These are phyloP conservation scores for Platycheirus albimanus DNA, from an alignment of 2,888 invertebrate genomes.

Conservation along the genomic window DNA sequence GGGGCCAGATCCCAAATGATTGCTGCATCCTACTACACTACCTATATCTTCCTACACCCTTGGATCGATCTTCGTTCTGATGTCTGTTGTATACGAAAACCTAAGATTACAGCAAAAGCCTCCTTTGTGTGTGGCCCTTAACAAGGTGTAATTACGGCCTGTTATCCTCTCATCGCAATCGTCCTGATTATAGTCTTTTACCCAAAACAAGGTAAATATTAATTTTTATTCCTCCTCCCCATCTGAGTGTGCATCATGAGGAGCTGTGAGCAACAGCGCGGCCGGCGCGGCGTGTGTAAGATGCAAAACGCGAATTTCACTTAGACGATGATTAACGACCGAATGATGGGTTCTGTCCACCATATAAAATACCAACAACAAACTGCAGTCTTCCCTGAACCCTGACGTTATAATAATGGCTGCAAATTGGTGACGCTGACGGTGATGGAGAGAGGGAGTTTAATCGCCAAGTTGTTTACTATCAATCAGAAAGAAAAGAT, in stretches of 20 bases:
- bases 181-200: constrained; percentile 80
- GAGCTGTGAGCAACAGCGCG: no score
- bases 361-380: constrained; percentile 6
- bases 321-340: constrained; percentile 75
- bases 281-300: constrained; percentile 30
- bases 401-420: constrained; percentile 60
- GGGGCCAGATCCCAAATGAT: not conserved
- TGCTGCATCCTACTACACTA: no score
- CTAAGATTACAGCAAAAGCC: constrained; percentile 34
- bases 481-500: constrained; percentile 47
- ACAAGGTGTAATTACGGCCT: constrained; percentile 82
- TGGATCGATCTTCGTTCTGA: no score
- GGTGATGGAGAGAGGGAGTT: constrained; percentile 64
- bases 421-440: constrained; percentile 73
- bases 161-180: constrained; percentile 82
- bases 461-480: constrained; percentile 61
- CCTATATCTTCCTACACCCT: no score
- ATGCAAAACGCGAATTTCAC: constrained; percentile 75
- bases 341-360: constrained; percentile 67
- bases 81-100: not conserved
- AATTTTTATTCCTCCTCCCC: constrained; percentile 78
- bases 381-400: constrained; percentile 45
- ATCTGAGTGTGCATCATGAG: constrained; percentile 11
- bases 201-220: constrained; percentile 82
- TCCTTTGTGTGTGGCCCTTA: constrained; percentile 77